Evolutionary conservation across 2,113 vertebrate genomes (phyloP), one percentile per base, ranked within the genome.

Genomic region (Chelonoidis abingdonii): DNA sequence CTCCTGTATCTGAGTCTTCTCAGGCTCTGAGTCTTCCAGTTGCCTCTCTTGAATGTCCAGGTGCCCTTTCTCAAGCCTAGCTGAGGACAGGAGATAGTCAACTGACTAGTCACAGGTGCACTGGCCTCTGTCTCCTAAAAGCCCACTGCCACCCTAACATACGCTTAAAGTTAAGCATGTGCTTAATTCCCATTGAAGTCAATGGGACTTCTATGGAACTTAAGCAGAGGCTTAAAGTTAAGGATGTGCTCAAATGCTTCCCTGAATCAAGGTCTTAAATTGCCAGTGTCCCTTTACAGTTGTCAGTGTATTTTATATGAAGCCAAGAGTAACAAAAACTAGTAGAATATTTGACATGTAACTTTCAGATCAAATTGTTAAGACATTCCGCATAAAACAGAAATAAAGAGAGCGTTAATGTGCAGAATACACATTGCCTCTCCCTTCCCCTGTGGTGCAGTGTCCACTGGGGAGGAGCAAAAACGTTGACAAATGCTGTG

Each of bases 161-260:
- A 57, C 25, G 25, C 56, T 56, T 56, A 57, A 25, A 21, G 9
- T 57, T 27, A 57, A 29, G 10, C 9, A 57, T 79, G 12, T 81
- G 90, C 89, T 94, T 87, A 79, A 90, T 95, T 41, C 9, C 87
- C 47, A 83, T 56, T 91, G 81, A 19, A 81, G 22, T 17, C 11
- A 86, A 44, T 25, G 4, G 14, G 25, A 57, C 25, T 57, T 57
- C 56, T 57, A 27, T 57, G 25, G 25, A 10, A 57, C 62, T 16
- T n/a, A 35, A 35, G 31, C 62, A 19, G 16, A 69, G 62, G 35
- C 62, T 69, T 69, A 69, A 89, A 93, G 29, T 47, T 87, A 94
- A 87, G n/a, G 50, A 85, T 6, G 75, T 19, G 21, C n/a, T 88
- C 81, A 93, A 84, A 83, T 13, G 35, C 49, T 19, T 7, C 49